phyloP scores from a whole-genome alignment of 1,140 invertebrate genomes.

The Cherax quadricarinatus region DNA sequence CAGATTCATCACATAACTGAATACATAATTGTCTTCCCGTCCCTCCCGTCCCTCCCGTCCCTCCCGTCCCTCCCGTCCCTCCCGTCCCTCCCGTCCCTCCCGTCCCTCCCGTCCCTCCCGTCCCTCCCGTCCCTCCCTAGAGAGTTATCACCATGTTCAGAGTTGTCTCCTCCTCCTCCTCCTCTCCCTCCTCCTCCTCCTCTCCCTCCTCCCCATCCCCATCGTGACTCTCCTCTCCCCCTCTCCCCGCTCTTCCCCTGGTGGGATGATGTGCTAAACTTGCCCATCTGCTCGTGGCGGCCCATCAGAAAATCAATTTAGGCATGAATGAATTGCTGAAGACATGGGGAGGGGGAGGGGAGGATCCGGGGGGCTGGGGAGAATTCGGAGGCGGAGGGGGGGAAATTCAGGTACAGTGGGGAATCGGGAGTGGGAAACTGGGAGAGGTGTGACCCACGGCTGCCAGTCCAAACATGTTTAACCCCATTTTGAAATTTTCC shows the following conservation, averaged over 20 bases:
- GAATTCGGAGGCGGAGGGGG: too few species aligned
- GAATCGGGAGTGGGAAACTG: too few species aligned
- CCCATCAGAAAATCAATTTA: conserved; percentile 16
- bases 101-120: too few species aligned
- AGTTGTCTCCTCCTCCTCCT: too few species aligned
- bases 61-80: background rate
- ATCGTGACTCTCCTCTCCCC: too few species aligned
- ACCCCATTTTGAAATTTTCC: too few species aligned
- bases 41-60: background rate
- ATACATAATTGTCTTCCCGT: background rate
- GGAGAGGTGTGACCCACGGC: too few species aligned
- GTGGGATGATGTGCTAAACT: background rate
- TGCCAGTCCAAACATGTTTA: too few species aligned
- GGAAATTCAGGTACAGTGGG: too few species aligned
- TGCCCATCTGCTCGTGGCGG: background rate
- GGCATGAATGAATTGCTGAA: background rate
- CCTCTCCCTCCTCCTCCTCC: background rate
- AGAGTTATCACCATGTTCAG: too few species aligned
- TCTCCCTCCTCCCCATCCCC: background rate
- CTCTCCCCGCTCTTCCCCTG: background rate
- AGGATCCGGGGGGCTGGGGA: too few species aligned
- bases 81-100: background rate
- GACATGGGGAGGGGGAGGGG: background rate
- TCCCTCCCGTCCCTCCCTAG: background rate
- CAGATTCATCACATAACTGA: too few species aligned